Evolutionary conservation across 1,140 invertebrate genomes (phyloP).

Genomic region (Papilio polytes): DNA sequence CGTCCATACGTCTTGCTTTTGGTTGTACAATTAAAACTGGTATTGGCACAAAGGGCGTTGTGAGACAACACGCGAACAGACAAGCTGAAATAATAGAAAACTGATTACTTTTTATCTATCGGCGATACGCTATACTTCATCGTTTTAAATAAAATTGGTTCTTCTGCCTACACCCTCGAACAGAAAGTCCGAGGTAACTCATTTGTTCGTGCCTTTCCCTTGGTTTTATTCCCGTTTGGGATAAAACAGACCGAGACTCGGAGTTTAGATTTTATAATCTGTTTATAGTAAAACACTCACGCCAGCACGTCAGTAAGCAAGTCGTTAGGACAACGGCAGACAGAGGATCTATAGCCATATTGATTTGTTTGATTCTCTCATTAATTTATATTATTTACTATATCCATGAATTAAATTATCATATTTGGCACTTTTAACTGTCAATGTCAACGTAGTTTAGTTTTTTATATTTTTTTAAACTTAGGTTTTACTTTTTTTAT

Average conservation of each 20-base stretch:
- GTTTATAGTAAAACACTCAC: conserved; percentile 51
- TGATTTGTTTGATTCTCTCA: conserved; percentile 34
- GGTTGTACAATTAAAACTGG: conserved; percentile 56
- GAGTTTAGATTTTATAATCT: background rate
- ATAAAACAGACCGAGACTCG: background rate
- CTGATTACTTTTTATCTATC: background rate
- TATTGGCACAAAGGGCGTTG: conserved; percentile 57
- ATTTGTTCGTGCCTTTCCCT: background rate
- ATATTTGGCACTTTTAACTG: background rate
- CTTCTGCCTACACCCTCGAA: too few relatives aligned
- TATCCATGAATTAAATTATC: conserved; percentile 25
- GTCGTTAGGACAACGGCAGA: conserved; percentile 61
- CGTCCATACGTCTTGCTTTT: conserved; percentile 20
- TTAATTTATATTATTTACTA: conserved; percentile 37
- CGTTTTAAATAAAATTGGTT: too few relatives aligned
- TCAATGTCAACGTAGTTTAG: background rate
- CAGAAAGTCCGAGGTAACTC: background rate
- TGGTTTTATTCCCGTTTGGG: too few relatives aligned
- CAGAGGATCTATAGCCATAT: conserved; percentile 59
- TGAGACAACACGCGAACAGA: conserved; percentile 59
- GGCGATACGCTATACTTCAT: background rate
- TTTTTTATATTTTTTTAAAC: background rate
- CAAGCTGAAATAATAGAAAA: conserved; percentile 57
- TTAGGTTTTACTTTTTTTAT: background rate
- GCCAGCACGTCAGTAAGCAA: conserved; percentile 65